Percentiles rank a stretch among this genome's conserved stretches.
These are phyloP conservation scores for Rapana venosa DNA, from an alignment of 2,888 invertebrate genomes.

Conservation along the genomic window DNA sequence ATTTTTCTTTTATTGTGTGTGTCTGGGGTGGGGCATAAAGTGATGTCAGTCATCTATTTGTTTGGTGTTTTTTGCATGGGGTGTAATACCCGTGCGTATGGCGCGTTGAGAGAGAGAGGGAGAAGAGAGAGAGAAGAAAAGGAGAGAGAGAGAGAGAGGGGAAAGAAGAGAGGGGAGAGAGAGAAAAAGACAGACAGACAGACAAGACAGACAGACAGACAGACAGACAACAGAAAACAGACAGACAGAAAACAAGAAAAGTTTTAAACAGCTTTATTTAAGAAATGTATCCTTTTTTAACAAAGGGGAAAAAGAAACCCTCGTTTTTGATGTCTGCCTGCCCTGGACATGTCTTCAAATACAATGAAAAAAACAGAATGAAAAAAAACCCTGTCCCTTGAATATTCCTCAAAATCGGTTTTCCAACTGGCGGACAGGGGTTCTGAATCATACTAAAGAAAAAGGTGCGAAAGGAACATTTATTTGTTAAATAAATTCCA, in stretches of 20 bases:
- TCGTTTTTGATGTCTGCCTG: too few relatives aligned
- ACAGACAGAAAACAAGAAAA: background rate
- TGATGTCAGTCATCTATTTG: background rate
- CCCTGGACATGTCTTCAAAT: too few relatives aligned
- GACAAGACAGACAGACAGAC: background rate
- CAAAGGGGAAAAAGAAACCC: too few relatives aligned
- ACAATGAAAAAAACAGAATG: too few relatives aligned
- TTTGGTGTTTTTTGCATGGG: background rate
- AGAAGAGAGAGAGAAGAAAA: background rate
- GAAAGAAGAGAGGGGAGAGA: conserved; percentile 26
- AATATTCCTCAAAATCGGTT: too few relatives aligned
- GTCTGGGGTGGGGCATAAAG: background rate
- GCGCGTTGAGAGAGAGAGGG: background rate
- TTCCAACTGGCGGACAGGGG: too few relatives aligned
- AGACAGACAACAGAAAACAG: background rate
- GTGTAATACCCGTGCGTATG: conserved; percentile 19
- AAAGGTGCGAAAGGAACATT: too few relatives aligned
- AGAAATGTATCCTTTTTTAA: too few relatives aligned
- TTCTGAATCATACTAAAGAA: too few relatives aligned
- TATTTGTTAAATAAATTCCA: too few relatives aligned
- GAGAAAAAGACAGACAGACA: background rate
- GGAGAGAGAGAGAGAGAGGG: conserved; percentile 22
- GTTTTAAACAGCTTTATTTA: too few relatives aligned
- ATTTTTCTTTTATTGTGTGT: background rate
- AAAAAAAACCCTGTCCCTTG: too few relatives aligned